Percentiles rank a stretch among this genome's conserved stretches.
Evolutionary conservation across 2,888 invertebrate species (phyloP).

Genomic region (Ectemnius lituratus): DNA sequence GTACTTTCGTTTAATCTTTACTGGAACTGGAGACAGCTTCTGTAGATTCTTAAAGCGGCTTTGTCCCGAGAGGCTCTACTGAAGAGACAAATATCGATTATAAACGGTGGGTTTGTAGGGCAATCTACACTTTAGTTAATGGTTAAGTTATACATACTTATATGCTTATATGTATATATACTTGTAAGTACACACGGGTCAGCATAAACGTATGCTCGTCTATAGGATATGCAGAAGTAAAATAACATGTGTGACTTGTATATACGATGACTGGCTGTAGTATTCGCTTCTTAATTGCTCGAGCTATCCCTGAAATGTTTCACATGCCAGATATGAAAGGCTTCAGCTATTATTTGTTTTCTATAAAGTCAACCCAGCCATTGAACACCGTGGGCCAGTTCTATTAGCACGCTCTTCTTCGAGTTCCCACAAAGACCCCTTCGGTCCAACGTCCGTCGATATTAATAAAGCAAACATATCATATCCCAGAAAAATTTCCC

Average conservation of each 20-base stretch:
- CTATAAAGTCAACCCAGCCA: conserved; percentile 49
- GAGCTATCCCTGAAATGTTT: conserved; percentile 46
- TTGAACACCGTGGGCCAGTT: conserved; percentile 14
- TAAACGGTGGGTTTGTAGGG: no score
- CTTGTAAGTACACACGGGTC: no score
- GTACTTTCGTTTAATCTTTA: conserved; percentile 26
- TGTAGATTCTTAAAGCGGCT: conserved; percentile 16
- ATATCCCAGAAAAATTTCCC: conserved; percentile 18
- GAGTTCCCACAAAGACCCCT: conserved; percentile 21
- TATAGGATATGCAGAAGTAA: no score
- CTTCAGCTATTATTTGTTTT: conserved; percentile 47
- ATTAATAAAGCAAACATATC: conserved; percentile 55
- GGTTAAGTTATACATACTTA: no score
- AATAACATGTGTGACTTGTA: no score
- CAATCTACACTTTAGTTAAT: no score
- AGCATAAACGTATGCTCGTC: no score
- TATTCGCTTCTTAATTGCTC: conserved; percentile 28
- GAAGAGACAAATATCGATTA: background rate
- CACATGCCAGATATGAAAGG: conserved; percentile 37
- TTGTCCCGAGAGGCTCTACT: conserved; percentile 14
- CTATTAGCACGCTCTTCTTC: conserved; percentile 50
- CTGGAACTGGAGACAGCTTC: conserved; percentile 13
- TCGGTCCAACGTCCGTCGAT: conserved; percentile 28
- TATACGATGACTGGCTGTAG: background rate
- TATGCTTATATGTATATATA: no score